phyloP scores from a whole-genome alignment of 2,888 invertebrate species.

The Tetranychus piercei region DNA sequence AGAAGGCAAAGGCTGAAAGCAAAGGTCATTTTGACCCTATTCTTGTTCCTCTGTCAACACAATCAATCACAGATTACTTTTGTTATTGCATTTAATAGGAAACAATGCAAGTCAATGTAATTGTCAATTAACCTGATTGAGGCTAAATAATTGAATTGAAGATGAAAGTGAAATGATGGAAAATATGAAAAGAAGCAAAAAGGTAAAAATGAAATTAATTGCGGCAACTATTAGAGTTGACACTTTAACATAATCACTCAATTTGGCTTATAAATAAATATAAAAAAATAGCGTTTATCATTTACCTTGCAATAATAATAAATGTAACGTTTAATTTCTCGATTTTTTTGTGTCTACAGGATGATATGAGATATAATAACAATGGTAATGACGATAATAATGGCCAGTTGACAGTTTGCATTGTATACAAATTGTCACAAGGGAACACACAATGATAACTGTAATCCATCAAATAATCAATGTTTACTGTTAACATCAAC shows the following conservation, averaged over 20 bases:
- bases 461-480: constrained; percentile 1
- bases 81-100: not conserved
- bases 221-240: not conserved
- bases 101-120: not conserved
- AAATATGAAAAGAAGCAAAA: not conserved
- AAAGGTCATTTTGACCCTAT: not conserved
- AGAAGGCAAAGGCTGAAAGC: not conserved
- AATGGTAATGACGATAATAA: not conserved
- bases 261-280: not conserved
- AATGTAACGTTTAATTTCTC: not conserved
- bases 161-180: not conserved
- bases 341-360: not conserved
- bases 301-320: not conserved
- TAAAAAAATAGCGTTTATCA: not conserved
- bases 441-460: not conserved
- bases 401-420: not conserved
- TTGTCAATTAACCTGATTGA: not conserved
- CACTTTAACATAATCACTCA: not conserved
- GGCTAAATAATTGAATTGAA: not conserved
- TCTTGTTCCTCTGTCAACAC: not conserved
- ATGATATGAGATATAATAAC: not conserved
- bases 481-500: not conserved
- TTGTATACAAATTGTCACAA: constrained; percentile 4
- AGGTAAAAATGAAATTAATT: not conserved
- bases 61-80: not conserved